Conservation (phyloP, 2,113 vertebrate species). For the Thryonomys swinderianus region DNA sequence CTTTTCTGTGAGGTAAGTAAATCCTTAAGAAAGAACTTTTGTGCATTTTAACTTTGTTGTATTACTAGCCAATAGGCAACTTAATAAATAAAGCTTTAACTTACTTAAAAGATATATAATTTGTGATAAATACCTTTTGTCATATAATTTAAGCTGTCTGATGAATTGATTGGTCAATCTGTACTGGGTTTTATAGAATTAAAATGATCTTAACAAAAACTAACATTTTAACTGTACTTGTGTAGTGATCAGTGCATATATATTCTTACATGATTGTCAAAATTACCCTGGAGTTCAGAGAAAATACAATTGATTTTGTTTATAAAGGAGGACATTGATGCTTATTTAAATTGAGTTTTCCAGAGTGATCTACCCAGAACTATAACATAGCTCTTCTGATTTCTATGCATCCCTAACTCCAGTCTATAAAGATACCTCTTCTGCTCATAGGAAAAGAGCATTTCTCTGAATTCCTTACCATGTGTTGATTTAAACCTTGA, state of each 20-base stretch:
- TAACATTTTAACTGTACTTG: not conserved
- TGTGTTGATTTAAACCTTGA: not conserved
- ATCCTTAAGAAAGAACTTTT: not conserved
- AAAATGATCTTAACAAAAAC: not conserved
- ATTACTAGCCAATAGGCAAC: not conserved
- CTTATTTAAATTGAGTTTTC: not conserved
- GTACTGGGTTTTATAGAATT: not conserved
- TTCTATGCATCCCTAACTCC: not conserved
- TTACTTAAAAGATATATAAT: not conserved
- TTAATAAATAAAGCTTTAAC: not conserved
- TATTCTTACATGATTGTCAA: not conserved
- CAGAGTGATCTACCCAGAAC: not conserved
- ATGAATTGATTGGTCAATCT: not conserved
- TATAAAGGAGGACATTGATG: not conserved
- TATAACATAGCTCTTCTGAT: not conserved
- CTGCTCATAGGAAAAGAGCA: not conserved
- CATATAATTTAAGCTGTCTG: not conserved
- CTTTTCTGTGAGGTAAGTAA: slow-evolving; percentile 2
- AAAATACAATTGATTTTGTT: not conserved
- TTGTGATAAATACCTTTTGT: not conserved
- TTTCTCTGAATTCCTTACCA: not conserved
- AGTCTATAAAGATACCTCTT: not conserved
- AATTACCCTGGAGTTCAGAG: not conserved
- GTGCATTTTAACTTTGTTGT: not conserved
- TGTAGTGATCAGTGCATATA: not conserved